Percentiles rank a stretch among this genome's conserved stretches.
Conservation (phyloP, 2,888 invertebrate species). For the Epistrophe grossulariae region DNA sequence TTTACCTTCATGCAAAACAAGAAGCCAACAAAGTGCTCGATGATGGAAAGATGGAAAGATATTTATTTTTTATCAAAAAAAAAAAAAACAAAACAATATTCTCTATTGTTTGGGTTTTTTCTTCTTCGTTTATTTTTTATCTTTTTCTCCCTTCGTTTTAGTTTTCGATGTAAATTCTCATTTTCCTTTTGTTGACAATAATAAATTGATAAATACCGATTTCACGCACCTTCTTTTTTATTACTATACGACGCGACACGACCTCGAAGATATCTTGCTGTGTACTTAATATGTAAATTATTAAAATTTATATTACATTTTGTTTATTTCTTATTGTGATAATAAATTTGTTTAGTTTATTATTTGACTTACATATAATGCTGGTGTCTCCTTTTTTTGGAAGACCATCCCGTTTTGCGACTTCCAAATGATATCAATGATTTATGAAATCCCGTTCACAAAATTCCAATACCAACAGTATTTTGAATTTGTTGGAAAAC, state of each 20-base stretch:
- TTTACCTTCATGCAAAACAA: slow-evolving; percentile 2
- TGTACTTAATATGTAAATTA: neutral
- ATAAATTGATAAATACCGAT: neutral
- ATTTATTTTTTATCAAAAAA: neutral
- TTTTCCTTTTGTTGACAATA: neutral
- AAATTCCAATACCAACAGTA: too few relatives aligned
- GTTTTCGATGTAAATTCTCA: neutral
- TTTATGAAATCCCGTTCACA: too few relatives aligned
- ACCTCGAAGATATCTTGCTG: neutral
- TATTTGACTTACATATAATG: neutral
- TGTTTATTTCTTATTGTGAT: neutral
- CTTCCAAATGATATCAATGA: too few relatives aligned
- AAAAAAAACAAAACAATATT: too few relatives aligned
- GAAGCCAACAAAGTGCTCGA: slow-evolving; percentile 1
- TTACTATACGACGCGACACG: neutral
- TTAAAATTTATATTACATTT: neutral
- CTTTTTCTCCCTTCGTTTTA: neutral
- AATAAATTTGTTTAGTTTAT: neutral
- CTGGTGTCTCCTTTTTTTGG: too few relatives aligned
- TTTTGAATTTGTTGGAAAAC: too few relatives aligned
- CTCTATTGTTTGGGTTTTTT: too few relatives aligned
- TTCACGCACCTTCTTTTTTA: slow-evolving; percentile 6
- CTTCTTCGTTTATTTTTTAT: too few relatives aligned
- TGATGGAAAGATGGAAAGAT: too few relatives aligned
- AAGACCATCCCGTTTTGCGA: too few relatives aligned